Percentiles rank a stretch among this genome's conserved stretches.
Evolutionary conservation across 37 sponge, comb jelly and placozoan species (phyloP).

Genomic region (Diacarnus erythraeanus): DNA sequence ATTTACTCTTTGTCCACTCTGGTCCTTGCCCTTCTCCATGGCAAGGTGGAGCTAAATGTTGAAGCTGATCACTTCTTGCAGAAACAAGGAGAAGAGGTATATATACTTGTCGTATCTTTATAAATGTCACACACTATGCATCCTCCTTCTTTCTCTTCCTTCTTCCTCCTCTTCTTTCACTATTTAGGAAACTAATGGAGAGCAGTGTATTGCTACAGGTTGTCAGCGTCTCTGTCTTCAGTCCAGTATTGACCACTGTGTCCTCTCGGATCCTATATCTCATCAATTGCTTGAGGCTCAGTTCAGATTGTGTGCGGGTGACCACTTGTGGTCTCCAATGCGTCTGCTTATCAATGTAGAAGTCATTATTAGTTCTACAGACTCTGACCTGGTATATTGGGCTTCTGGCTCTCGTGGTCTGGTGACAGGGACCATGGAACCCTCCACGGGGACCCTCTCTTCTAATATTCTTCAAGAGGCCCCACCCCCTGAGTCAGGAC

Average conservation of each 20-base stretch:
- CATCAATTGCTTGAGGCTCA: constrained; percentile 20
- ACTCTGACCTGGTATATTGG: constrained; percentile 70
- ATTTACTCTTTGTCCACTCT: constrained; percentile 51
- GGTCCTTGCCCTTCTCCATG: constrained; percentile 42
- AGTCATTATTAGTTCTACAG: constrained; percentile 49
- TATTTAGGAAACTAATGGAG: not conserved
- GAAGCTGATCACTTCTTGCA: constrained; percentile 57
- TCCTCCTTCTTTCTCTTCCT: not conserved
- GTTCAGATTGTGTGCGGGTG: constrained; percentile 80
- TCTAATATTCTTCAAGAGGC: constrained; percentile 66
- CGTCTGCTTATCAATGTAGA: constrained; percentile 62
- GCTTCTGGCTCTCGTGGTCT: constrained; percentile 81
- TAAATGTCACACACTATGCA: not conserved
- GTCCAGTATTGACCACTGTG: constrained; percentile 54
- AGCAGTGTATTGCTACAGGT: constrained; percentile 29
- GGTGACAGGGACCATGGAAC: constrained; percentile 71
- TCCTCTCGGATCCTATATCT: not conserved
- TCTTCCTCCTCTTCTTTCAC: not conserved
- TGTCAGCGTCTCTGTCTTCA: constrained; percentile 81
- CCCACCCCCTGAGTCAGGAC: constrained; percentile 67
- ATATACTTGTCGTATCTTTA: not conserved
- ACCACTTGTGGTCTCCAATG: constrained; percentile 66
- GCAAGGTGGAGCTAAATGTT: constrained; percentile 55
- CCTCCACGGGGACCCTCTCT: constrained; percentile 37
- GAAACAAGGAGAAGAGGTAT: not conserved